These are phyloP conservation scores for Monopterus albus DNA, from an alignment of 2,113 vertebrate genomes.

Conservation along the genomic window DNA sequence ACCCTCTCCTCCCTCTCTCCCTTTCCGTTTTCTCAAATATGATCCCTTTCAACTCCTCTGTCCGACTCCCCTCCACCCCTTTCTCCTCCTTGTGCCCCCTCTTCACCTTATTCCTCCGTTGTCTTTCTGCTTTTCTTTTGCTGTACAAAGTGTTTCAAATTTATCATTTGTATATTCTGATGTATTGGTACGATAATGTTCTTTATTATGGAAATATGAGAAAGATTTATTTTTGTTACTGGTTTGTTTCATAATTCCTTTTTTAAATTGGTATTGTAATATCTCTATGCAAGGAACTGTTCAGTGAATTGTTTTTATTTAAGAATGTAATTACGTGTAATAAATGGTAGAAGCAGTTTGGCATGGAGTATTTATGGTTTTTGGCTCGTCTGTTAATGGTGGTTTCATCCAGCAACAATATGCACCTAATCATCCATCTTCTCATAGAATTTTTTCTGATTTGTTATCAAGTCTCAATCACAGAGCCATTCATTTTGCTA, in stretches of 20 bases:
- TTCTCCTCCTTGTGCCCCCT: conserved; percentile 61
- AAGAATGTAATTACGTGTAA: conserved; percentile 99
- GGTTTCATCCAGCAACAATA: conserved; percentile 49
- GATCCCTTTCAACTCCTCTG: conserved; percentile 48
- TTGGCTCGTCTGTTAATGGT: conserved; percentile 61
- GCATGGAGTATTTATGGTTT: conserved; percentile 76
- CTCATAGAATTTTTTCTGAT: conserved; percentile 34
- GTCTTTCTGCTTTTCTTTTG: conserved; percentile 86
- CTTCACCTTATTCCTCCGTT: conserved; percentile 83
- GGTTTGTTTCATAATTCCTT: conserved; percentile 99
- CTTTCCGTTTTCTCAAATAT: conserved; percentile 51
- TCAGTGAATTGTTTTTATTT: conserved; percentile 99
- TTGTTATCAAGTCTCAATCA: conserved; percentile 66
- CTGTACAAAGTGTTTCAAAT: conserved; percentile 96
- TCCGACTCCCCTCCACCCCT: conserved; percentile 1
- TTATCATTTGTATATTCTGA: conserved; percentile 99
- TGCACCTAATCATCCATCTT: conserved; percentile 52
- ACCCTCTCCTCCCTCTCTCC: not conserved
- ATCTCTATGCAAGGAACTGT: conserved; percentile 99
- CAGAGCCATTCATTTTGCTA: conserved; percentile 42
- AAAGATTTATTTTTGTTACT: conserved; percentile 99
- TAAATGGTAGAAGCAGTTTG: conserved; percentile 99
- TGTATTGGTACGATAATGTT: conserved; percentile 98
- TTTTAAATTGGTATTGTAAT: conserved; percentile 99
- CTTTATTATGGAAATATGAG: conserved; percentile 96